Evolutionary conservation across 2,888 invertebrate species (phyloP).

Genomic region (Heterodera filipjevi): DNA sequence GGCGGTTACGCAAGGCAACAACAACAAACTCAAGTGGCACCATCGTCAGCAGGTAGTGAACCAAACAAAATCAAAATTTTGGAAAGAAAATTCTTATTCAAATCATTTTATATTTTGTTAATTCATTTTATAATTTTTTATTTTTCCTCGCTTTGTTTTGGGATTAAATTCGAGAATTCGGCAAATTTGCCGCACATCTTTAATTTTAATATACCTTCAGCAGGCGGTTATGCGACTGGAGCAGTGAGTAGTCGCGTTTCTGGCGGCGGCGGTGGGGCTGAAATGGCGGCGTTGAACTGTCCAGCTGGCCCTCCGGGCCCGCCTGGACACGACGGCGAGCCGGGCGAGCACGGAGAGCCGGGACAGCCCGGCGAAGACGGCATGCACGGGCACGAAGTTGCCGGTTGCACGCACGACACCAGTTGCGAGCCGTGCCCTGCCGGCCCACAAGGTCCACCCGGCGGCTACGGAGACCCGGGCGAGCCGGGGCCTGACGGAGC

Average conservation of each 20-base stretch:
- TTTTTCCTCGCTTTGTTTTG: background rate
- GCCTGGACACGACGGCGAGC: slow-evolving; percentile 23
- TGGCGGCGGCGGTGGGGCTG: background rate
- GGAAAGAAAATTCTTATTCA: too few relatives aligned
- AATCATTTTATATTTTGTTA: too few relatives aligned
- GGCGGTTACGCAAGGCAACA: background rate
- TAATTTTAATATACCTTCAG: background rate
- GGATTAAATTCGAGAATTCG: background rate
- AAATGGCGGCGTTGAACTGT: background rate
- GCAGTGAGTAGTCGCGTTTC: background rate
- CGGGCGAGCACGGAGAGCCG: slow-evolving; percentile 23
- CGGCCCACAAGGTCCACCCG: slow-evolving; percentile 55
- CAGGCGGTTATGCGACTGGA: background rate
- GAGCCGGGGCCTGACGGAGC: slow-evolving; percentile 59
- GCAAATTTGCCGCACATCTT: background rate
- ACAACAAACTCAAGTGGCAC: background rate
- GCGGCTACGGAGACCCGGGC: slow-evolving; percentile 58
- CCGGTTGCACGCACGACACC: background rate
- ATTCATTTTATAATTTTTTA: too few relatives aligned
- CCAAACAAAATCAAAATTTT: background rate
- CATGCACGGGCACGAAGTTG: slow-evolving; percentile 13
- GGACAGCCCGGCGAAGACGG: slow-evolving; percentile 33
- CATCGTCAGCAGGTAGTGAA: background rate
- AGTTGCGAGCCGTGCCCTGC: slow-evolving; percentile 34
- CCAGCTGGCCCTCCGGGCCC: slow-evolving; percentile 29